Evolutionary conservation across 2,113 vertebrate genomes (phyloP).

Genomic region (Nyctibius bracteatus): DNA sequence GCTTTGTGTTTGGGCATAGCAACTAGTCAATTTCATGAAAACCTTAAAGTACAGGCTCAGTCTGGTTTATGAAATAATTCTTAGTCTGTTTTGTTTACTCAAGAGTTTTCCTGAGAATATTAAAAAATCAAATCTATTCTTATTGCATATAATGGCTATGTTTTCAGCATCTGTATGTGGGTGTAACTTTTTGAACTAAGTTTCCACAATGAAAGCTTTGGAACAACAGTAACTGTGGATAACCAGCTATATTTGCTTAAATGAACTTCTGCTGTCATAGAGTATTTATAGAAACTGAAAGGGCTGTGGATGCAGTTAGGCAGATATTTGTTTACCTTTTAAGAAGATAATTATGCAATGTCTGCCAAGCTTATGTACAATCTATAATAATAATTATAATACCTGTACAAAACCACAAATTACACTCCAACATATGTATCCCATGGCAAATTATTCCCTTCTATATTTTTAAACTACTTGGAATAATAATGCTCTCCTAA

Average conservation of each 20-base stretch:
- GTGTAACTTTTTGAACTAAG: not conserved
- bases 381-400: not conserved
- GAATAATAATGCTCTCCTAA: not conserved
- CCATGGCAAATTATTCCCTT: not conserved
- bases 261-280: not conserved
- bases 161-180: not conserved
- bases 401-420: not conserved
- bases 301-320: not conserved
- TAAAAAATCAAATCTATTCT: not conserved
- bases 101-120: not conserved
- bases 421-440: not conserved
- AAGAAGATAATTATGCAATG: not conserved
- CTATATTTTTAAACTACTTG: not conserved
- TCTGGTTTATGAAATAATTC: not conserved
- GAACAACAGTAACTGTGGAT: not conserved
- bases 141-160: not conserved
- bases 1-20: not conserved
- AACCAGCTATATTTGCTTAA: not conserved
- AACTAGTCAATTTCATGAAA: not conserved
- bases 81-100: not conserved
- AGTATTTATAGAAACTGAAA: not conserved
- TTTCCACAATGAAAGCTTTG: not conserved
- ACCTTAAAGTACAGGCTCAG: not conserved
- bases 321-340: not conserved
- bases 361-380: not conserved